These are phyloP conservation scores for Trachelus troglodyta DNA, from an alignment of 2,888 invertebrate species.

Conservation along the genomic window DNA sequence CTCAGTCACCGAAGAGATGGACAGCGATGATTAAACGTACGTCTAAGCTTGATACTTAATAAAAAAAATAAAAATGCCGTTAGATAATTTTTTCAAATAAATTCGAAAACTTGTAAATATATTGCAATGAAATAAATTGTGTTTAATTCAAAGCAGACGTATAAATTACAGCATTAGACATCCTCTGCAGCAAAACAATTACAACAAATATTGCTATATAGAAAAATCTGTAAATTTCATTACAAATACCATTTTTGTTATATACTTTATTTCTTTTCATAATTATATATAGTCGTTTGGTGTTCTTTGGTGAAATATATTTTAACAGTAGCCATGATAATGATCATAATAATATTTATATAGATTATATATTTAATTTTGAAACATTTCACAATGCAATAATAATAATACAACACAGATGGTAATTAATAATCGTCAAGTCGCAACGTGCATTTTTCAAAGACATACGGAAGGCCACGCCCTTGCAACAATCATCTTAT, in stretches of 20 bases:
- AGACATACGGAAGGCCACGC: not conserved
- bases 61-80: not conserved
- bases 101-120: not conserved
- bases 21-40: slow-evolving; percentile 39
- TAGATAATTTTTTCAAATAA: not conserved
- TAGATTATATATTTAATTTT: slow-evolving; percentile 1
- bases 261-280: not conserved
- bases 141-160: not conserved
- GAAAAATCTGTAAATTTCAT: not conserved
- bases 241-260: not conserved
- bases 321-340: not conserved
- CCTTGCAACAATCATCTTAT: not conserved
- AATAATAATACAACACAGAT: not conserved
- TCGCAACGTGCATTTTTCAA: not conserved
- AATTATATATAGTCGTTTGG: slow-evolving; percentile 4
- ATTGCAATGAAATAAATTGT: not conserved
- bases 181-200: not conserved
- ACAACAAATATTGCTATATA: not conserved
- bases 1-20: slow-evolving; percentile 52
- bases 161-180: not conserved
- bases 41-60: not conserved
- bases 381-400: not conserved
- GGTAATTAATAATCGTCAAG: not conserved
- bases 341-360: not conserved
- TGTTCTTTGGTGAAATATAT: slow-evolving; percentile 4